phyloP scores from a whole-genome alignment of 2,797 vertebrate genomes.

The Chelonia mydas region DNA sequence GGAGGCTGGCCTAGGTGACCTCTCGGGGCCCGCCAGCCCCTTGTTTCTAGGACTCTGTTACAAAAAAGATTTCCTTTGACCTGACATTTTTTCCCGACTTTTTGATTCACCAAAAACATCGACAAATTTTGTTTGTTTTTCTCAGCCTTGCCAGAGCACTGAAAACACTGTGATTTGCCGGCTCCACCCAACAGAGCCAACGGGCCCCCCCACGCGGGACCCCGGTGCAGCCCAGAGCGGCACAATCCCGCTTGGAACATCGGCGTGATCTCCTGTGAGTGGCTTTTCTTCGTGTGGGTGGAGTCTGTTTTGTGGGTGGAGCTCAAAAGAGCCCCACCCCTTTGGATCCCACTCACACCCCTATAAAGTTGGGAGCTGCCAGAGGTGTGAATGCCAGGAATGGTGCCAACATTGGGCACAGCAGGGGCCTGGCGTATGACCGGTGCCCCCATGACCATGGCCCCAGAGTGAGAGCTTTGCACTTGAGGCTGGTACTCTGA shows the following conservation, averaged over 20 bases:
- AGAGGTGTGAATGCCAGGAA: too few species aligned
- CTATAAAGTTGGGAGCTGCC: background rate
- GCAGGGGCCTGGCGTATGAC: background rate
- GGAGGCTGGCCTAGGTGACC: too few species aligned
- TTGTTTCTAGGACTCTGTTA: too few species aligned
- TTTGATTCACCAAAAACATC: background rate
- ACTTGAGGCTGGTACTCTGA: background rate
- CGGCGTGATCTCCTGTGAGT: background rate
- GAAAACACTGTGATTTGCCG: too few species aligned
- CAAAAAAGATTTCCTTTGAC: too few species aligned
- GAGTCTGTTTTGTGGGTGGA: background rate
- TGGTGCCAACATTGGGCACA: background rate
- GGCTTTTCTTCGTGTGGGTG: background rate
- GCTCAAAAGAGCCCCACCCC: background rate
- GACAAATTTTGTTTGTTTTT: background rate
- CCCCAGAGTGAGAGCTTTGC: too few species aligned
- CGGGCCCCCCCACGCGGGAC: rapidly evolving
- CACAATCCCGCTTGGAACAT: background rate
- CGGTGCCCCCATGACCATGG: background rate
- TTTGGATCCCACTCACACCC: background rate
- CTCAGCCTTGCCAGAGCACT: background rate
- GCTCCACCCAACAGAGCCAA: background rate
- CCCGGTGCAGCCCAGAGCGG: too few species aligned
- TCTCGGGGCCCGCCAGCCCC: too few species aligned
- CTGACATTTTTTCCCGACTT: too few species aligned